Evolutionary conservation across 2,797 vertebrate species (phyloP).

Genomic region (Tadarida brasiliensis): DNA sequence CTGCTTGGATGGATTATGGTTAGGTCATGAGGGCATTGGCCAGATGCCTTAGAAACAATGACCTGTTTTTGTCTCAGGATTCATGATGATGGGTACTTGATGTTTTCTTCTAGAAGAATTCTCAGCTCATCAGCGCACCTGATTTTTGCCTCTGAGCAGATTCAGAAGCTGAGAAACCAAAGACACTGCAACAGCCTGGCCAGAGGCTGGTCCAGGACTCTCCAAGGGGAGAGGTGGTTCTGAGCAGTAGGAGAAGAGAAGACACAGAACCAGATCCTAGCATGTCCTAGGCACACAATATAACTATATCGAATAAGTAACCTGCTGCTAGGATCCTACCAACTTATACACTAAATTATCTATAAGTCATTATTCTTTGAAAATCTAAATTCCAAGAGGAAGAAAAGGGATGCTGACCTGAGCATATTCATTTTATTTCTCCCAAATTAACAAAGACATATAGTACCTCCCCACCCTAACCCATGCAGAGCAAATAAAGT

Average conservation of each 20-base stretch:
- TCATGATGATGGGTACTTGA: neutral
- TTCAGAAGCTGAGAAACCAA: conserved; percentile 26
- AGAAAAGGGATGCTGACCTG: neutral
- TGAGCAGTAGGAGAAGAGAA: neutral
- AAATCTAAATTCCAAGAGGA: conserved; percentile 27
- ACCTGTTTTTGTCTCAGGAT: conserved; percentile 22
- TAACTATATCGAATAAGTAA: neutral
- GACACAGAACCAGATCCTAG: neutral
- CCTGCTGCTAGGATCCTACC: neutral
- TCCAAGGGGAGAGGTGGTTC: neutral
- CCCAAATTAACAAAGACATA: neutral
- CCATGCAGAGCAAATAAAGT: neutral
- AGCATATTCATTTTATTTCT: neutral
- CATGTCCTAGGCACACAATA: neutral
- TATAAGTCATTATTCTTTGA: conserved; percentile 1
- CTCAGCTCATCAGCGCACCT: neutral
- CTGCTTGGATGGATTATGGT: neutral
- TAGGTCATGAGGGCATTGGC: neutral
- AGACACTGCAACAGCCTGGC: neutral
- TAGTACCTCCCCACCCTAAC: rapidly evolving
- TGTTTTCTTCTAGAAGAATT: conserved; percentile 12
- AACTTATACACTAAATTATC: neutral
- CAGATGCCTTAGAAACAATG: neutral
- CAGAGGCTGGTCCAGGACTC: neutral
- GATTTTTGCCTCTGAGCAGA: conserved; percentile 3